These are phyloP conservation scores for Drosophila greeni DNA, from an alignment of 2,888 invertebrate species.

Conservation along the genomic window DNA sequence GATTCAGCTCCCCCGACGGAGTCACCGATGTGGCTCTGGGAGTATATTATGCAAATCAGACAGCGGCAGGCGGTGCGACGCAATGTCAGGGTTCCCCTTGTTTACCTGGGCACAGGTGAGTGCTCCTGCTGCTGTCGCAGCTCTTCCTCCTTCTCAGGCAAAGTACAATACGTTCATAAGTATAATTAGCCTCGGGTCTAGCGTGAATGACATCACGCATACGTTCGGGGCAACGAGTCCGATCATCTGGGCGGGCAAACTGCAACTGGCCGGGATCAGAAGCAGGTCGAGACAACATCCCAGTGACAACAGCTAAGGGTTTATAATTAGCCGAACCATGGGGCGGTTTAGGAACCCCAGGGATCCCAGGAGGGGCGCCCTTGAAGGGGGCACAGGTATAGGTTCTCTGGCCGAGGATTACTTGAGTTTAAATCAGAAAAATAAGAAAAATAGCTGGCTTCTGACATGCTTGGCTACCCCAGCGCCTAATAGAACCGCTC, in stretches of 20 bases:
- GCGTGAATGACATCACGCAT: slow-evolving; percentile 35
- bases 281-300: slow-evolving; percentile 40
- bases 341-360: slow-evolving; percentile 18
- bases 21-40: slow-evolving; percentile 73
- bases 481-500: slow-evolving; percentile 25
- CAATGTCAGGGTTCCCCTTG: slow-evolving; percentile 61
- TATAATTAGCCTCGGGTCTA: slow-evolving; percentile 32
- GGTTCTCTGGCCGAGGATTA: neutral
- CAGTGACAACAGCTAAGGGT: slow-evolving; percentile 73
- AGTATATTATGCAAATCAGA: slow-evolving; percentile 68
- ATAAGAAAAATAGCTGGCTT: neutral
- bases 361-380: slow-evolving; percentile 19
- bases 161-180: slow-evolving; percentile 15
- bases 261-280: slow-evolving; percentile 43
- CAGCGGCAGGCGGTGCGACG: slow-evolving; percentile 58
- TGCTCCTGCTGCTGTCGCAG: slow-evolving; percentile 21
- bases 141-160: neutral
- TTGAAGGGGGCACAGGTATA: neutral
- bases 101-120: slow-evolving; percentile 73
- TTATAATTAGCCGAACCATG: slow-evolving; percentile 60
- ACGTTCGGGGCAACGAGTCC: slow-evolving; percentile 15
- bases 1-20: slow-evolving; percentile 9
- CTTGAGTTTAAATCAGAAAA: neutral
- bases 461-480: neutral
- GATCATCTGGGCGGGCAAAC: slow-evolving; percentile 39